Evolutionary conservation across 2,888 invertebrate genomes (phyloP).

Genomic region (Eupithecia abbreviata): DNA sequence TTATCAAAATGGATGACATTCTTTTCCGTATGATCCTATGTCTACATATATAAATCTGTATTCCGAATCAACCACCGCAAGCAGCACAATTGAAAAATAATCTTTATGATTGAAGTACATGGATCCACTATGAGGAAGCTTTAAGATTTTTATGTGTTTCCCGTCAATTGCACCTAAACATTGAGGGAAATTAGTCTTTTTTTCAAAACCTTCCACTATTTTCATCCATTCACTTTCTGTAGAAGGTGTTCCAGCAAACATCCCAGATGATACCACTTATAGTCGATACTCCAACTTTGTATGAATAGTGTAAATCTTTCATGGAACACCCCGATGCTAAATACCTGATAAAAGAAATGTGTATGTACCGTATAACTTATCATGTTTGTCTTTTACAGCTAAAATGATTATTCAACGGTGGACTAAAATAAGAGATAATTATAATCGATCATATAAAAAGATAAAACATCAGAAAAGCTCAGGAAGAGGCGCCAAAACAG

Average conservation of each 20-base stretch:
- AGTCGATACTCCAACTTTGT: slow-evolving; percentile 47
- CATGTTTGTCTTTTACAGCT: slow-evolving; percentile 30
- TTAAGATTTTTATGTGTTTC: slow-evolving; percentile 18
- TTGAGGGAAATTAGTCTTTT: slow-evolving; percentile 28
- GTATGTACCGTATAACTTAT: slow-evolving; percentile 1
- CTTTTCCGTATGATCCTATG: slow-evolving; percentile 43
- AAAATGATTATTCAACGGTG: slow-evolving; percentile 42
- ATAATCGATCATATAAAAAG: slow-evolving; percentile 45
- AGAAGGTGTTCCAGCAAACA: slow-evolving; percentile 39
- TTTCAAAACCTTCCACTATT: slow-evolving; percentile 44
- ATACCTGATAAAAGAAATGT: slow-evolving; percentile 39
- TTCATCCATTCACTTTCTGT: slow-evolving; percentile 40
- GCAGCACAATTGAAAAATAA: slow-evolving; percentile 44
- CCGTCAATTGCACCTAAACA: no score
- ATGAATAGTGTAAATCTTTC: slow-evolving; percentile 47
- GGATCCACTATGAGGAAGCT: slow-evolving; percentile 41
- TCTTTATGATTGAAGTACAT: slow-evolving; percentile 43
- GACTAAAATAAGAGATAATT: slow-evolving; percentile 50
- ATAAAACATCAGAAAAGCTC: slow-evolving; percentile 43
- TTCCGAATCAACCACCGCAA: slow-evolving; percentile 42
- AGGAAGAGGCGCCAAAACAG: slow-evolving; percentile 43
- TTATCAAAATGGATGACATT: no score
- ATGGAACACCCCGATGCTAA: slow-evolving; percentile 44
- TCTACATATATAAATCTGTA: slow-evolving; percentile 32
- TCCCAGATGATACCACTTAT: slow-evolving; percentile 46